phyloP scores from a whole-genome alignment of 2,888 invertebrate genomes.

The Drosophila kanekoi region DNA sequence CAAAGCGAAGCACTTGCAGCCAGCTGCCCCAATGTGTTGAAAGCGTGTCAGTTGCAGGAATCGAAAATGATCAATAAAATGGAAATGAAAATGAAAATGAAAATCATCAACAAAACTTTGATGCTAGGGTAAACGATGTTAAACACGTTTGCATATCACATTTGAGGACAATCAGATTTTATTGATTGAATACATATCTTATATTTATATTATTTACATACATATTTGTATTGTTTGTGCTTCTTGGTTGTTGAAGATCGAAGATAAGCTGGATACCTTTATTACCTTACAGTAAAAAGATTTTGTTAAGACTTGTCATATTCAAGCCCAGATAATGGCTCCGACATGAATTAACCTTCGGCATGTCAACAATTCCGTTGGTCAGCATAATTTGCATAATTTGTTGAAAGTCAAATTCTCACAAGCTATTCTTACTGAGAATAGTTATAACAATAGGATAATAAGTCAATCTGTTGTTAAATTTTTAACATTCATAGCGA shows the following conservation, averaged over 20 bases:
- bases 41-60: too few species aligned
- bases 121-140: neutral
- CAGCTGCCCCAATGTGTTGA: neutral
- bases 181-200: neutral
- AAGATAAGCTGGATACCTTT: too few species aligned
- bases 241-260: too few species aligned
- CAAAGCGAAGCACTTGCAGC: slow-evolving; percentile 19
- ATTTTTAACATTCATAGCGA: slow-evolving; percentile 5
- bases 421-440: neutral
- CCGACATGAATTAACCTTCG: too few species aligned
- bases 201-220: too few species aligned
- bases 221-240: too few species aligned
- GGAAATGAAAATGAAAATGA: slow-evolving; percentile 24
- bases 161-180: neutral
- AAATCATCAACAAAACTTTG: slow-evolving; percentile 11
- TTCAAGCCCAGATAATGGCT: too few species aligned
- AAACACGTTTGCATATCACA: neutral
- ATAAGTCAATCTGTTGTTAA: neutral
- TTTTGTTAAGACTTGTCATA: neutral
- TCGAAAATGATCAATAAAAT: neutral
- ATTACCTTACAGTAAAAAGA: neutral
- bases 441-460: neutral
- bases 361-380: too few species aligned
- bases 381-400: neutral
- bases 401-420: neutral